These are phyloP conservation scores for Opisthograptis luteolata DNA, from an alignment of 2,888 invertebrate species.

Conservation along the genomic window DNA sequence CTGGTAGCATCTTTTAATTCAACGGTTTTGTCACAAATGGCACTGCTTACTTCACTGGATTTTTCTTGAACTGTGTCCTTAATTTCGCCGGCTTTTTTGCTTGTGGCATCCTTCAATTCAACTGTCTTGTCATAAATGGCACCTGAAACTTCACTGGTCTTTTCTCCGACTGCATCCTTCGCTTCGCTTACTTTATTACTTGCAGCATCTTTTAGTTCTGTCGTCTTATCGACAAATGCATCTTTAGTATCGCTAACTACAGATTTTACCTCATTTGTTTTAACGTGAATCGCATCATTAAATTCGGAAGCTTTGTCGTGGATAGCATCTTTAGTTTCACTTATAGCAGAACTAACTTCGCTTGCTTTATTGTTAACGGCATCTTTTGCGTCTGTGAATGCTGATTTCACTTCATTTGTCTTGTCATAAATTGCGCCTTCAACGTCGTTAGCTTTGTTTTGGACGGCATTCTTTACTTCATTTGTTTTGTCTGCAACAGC, in stretches of 20 bases:
- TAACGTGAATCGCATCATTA: slow-evolving; percentile 34
- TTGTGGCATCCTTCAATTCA: slow-evolving; percentile 39
- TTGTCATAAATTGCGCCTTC: slow-evolving; percentile 37
- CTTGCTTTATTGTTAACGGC: slow-evolving; percentile 28
- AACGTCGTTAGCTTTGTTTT: slow-evolving; percentile 36
- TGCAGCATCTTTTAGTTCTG: slow-evolving; percentile 36
- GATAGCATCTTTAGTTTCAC: slow-evolving; percentile 49
- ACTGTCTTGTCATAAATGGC: slow-evolving; percentile 47
- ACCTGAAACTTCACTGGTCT: slow-evolving; percentile 46
- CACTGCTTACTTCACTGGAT: slow-evolving; percentile 44
- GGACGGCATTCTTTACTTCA: slow-evolving; percentile 47
- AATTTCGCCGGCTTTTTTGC: slow-evolving; percentile 34
- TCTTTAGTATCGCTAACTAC: slow-evolving; percentile 35
- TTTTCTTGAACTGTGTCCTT: slow-evolving; percentile 47
- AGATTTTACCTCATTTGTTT: slow-evolving; percentile 38
- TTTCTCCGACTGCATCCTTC: slow-evolving; percentile 42
- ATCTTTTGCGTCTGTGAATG: slow-evolving; percentile 32
- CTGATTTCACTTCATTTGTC: slow-evolving; percentile 34
- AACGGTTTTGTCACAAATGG: slow-evolving; percentile 46
- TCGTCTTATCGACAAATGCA: slow-evolving; percentile 45
- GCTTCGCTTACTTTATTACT: slow-evolving; percentile 37
- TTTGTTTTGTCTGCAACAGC: slow-evolving; percentile 49
- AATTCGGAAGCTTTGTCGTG: slow-evolving; percentile 37
- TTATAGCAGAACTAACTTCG: slow-evolving; percentile 47
- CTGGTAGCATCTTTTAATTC: slow-evolving; percentile 39